phyloP scores from a whole-genome alignment of 1,140 invertebrate genomes.

The Metaphire vulgaris region DNA sequence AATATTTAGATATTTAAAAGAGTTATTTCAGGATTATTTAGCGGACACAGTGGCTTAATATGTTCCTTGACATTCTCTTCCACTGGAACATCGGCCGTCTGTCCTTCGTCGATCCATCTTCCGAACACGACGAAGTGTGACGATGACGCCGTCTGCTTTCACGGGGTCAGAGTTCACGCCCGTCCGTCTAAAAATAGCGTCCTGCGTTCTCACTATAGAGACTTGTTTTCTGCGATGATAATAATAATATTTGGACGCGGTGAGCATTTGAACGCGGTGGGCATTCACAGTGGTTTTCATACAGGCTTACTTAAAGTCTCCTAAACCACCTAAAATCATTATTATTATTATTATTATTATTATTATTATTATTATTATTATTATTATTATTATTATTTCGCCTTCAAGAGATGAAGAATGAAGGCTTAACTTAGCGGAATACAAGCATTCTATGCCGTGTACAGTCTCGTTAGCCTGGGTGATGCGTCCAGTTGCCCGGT shows the following conservation, averaged over 20 bases:
- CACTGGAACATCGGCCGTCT: conserved; percentile 66
- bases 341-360: neutral
- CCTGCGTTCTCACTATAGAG: neutral
- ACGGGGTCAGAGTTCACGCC: conserved; percentile 66
- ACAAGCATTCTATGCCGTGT: too few relatives aligned
- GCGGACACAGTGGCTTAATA: neutral
- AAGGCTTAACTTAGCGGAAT: too few relatives aligned
- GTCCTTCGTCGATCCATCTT: conserved; percentile 83
- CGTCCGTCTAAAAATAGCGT: neutral
- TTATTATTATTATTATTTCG: too few relatives aligned
- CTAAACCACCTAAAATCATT: too few relatives aligned
- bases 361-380: neutral
- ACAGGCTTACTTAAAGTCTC: too few relatives aligned
- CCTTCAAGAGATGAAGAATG: too few relatives aligned
- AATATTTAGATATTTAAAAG: neutral
- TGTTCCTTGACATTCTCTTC: conserved; percentile 10
- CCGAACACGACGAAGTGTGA: conserved; percentile 90
- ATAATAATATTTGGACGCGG: neutral
- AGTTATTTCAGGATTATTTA: neutral
- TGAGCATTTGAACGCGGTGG: too few relatives aligned
- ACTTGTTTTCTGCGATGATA: neutral
- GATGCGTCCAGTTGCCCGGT: too few relatives aligned
- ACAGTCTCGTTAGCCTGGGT: too few relatives aligned
- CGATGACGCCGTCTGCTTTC: conserved; percentile 86
- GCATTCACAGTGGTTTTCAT: too few relatives aligned